Evolutionary conservation across 2,113 vertebrate species (phyloP), one percentile per base, ranked within the genome.

Genomic region (human): DNA sequence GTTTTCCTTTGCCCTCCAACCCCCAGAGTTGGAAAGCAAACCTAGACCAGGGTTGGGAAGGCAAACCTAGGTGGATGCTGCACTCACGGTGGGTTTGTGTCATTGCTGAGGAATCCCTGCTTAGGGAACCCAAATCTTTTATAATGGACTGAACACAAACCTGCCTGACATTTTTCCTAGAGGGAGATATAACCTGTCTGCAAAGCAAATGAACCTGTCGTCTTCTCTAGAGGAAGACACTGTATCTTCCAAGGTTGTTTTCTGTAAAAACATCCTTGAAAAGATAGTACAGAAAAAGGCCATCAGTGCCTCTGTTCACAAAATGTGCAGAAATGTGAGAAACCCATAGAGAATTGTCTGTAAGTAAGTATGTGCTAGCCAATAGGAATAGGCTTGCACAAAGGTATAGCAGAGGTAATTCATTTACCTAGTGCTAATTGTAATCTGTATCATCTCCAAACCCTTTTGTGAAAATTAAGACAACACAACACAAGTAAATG

Each of bases 401-500:
- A 72, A 96, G 45, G 13, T 35, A 0, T 50, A 90, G 12, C 57
- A 90, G 38, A 94, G 50, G 59, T 87, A 68, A 80, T 87, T 92
- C 83, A 79, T 89, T 95, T 75, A 85, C 23, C 48, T 85, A 18
- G 48, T 70, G 57, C 18, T 94, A 83, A 83, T 93, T 92, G 96
- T 83, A 83, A 95, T 92, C 79, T 75, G 6, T 92, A 66, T 32
- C 32, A 75, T 97, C 61, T 83, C 48, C 68, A 95, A 55, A 87
- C n/a, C 52, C 45, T 91, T 94, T 89, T 73, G 48, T 73, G 27
- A 9, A 91, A 90, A 93, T 89, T 64, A 95, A 93, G 66, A 96
- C 48, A 50, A 25, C 25, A 79, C 10, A 64, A 38, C 43, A 72
- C 30, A 90, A 38, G 90, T 95, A 91, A 89, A 78, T 90, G 61